Evolutionary conservation across 1,140 invertebrate genomes (phyloP).

Genomic region (Diachasma alloeum): DNA sequence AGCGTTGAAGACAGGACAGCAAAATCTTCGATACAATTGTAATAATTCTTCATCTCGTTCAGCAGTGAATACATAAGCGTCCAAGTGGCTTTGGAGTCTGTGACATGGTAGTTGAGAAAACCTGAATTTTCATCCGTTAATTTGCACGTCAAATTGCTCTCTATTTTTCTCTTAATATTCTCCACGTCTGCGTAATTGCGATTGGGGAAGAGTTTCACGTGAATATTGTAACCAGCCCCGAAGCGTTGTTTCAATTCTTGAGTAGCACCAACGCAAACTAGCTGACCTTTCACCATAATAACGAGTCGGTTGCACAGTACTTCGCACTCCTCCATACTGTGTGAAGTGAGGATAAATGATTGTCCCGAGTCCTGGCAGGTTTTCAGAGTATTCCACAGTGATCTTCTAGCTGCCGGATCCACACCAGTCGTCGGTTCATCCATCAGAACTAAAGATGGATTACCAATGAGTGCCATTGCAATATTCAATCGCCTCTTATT

Average conservation of each 20-base stretch:
- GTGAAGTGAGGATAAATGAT: conserved; percentile 80
- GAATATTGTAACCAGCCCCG: conserved; percentile 66
- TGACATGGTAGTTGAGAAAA: conserved; percentile 58
- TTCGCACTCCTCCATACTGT: conserved; percentile 94
- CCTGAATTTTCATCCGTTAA: conserved; percentile 57
- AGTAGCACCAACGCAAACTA: conserved; percentile 76
- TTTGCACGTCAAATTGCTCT: conserved; percentile 50
- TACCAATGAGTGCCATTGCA: conserved; percentile 86
- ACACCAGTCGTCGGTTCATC: conserved; percentile 82
- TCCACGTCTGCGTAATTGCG: conserved; percentile 36
- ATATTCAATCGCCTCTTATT: conserved; percentile 96
- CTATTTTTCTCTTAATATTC: conserved; percentile 51
- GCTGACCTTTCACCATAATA: conserved; percentile 87
- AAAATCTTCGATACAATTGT: conserved; percentile 58
- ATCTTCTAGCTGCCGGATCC: conserved; percentile 83
- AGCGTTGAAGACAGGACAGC: conserved; percentile 59
- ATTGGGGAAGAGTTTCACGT: conserved; percentile 54
- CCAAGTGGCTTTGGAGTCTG: conserved; percentile 52
- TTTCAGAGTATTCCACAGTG: conserved; percentile 79
- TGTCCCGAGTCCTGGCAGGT: conserved; percentile 71
- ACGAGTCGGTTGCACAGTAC: conserved; percentile 84
- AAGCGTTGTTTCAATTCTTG: conserved; percentile 74
- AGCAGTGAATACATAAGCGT: conserved; percentile 58
- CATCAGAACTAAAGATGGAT: conserved; percentile 78
- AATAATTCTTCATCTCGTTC: conserved; percentile 52